phyloP scores from a whole-genome alignment of 2,888 invertebrate genomes.

The Eupelmus urozonus region DNA sequence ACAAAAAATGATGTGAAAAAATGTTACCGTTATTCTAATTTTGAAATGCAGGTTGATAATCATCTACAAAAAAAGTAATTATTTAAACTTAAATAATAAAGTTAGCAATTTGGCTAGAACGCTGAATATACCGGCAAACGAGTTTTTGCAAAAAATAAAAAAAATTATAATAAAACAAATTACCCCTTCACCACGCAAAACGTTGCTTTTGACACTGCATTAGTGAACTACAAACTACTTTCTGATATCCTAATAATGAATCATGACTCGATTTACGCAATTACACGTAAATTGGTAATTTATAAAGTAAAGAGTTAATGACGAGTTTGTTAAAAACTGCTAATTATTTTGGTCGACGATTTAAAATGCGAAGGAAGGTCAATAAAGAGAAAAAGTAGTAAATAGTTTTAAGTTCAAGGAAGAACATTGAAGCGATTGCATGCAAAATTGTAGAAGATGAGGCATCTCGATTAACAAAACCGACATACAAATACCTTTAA shows the following conservation, averaged over 20 bases:
- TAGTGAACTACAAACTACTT: constrained; percentile 48
- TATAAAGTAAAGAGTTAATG: constrained; percentile 18
- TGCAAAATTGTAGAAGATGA: constrained; percentile 59
- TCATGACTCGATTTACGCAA: constrained; percentile 20
- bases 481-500: constrained; percentile 59
- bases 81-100: neutral
- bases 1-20: constrained; percentile 12
- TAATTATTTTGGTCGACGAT: constrained; percentile 32
- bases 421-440: constrained; percentile 58
- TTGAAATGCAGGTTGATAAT: constrained; percentile 17
- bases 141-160: neutral
- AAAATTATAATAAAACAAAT: neutral
- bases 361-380: constrained; percentile 42
- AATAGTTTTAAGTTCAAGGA: constrained; percentile 54
- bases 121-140: neutral
- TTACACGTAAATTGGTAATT: constrained; percentile 24
- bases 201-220: constrained; percentile 28
- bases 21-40: constrained; percentile 13
- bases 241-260: constrained; percentile 43
- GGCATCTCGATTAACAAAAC: constrained; percentile 57
- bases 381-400: constrained; percentile 48
- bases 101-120: neutral
- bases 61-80: neutral
- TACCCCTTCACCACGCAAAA: constrained; percentile 45
- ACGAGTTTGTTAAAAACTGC: constrained; percentile 31